Conservation (phyloP, 2,113 vertebrate genomes). For the Bufo bufo region DNA sequence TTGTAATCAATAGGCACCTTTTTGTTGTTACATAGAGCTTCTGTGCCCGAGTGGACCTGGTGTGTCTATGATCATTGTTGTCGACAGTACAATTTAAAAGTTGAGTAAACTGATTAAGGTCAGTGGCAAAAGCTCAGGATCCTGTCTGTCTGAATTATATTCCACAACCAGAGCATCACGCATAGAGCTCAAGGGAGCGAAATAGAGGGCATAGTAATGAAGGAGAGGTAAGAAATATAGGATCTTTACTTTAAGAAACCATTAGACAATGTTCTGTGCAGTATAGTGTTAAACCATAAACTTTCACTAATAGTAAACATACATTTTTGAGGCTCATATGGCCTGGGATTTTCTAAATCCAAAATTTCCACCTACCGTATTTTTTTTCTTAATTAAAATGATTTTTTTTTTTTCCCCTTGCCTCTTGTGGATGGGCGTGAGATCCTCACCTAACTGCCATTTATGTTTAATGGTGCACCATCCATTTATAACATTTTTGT, state of each 20-base stretch:
- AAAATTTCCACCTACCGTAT: neutral
- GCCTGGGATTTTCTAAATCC: neutral
- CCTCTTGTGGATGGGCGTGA: too few species aligned
- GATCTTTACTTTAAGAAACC: neutral
- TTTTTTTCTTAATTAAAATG: neutral
- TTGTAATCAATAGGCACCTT: neutral
- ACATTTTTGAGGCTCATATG: neutral
- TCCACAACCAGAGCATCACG: constrained; percentile 39
- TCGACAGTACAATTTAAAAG: constrained; percentile 45
- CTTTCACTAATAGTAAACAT: neutral
- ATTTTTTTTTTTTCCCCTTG: too few species aligned
- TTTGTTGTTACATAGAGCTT: constrained; percentile 31
- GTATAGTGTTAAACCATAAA: neutral
- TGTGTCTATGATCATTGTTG: constrained; percentile 36
- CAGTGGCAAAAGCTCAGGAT: constrained; percentile 56
- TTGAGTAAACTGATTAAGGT: constrained; percentile 57
- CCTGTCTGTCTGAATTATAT: constrained; percentile 52
- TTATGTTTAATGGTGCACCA: too few species aligned
- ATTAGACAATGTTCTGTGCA: neutral
- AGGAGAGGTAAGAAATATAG: neutral
- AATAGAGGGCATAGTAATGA: constrained; percentile 29
- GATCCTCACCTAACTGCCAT: too few species aligned
- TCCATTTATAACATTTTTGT: too few species aligned
- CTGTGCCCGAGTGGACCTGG: constrained; percentile 3
- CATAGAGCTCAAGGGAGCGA: constrained; percentile 13